Base-by-base conservation (phyloP, 2,113 vertebrate genomes). In the Syngnathus floridae region DNA sequence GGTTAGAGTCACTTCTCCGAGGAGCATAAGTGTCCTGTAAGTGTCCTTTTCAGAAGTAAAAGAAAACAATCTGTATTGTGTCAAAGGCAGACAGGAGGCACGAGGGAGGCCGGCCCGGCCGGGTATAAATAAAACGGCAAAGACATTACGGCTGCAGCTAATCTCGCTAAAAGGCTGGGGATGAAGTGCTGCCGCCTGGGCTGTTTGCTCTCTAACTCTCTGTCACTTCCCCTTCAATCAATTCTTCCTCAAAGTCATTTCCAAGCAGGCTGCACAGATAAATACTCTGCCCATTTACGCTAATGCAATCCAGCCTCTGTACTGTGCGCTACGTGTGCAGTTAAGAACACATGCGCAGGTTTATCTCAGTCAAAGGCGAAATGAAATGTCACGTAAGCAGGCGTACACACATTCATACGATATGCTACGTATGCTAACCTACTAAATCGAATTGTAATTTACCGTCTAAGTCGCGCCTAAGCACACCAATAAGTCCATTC, bases 81-180 rank as follows among this genome's bases (percentile, higher is more conserved):
- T 61, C 59, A 61, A 61, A 61, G 59, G 1, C 12, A 61, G 40
- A 43, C 40, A 22, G 48, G 38, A 52, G 56, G 65, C 35, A 69
- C 70, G 60, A 63, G 70, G 70, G 62, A 49, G 69, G 85, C 88
- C 87, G 89, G 90, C 80, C 88, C 87, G 90, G 90, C 80, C 88
- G 84, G 82, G 84, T 82, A 91, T 84, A 85, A 90, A 90, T 89
- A 87, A 78, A 87, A 77, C 60, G 64, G 69, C 71, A 79, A 80
- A 83, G 86, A 84, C 86, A 89, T 90, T 88, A 91, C 67, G 83
- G 73, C 83, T 78, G 65, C 71, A 84, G 81, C 87, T 91, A 91
- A 92, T 92, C 89, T 89, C 74, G 21, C 90, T 91, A 91, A 91
- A 90, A 92, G 90, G 88, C 80, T 88, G 82, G 65, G 81, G 76